Evolutionary conservation across 2,113 vertebrate species (phyloP).

Genomic region (Tiliqua scincoides): DNA sequence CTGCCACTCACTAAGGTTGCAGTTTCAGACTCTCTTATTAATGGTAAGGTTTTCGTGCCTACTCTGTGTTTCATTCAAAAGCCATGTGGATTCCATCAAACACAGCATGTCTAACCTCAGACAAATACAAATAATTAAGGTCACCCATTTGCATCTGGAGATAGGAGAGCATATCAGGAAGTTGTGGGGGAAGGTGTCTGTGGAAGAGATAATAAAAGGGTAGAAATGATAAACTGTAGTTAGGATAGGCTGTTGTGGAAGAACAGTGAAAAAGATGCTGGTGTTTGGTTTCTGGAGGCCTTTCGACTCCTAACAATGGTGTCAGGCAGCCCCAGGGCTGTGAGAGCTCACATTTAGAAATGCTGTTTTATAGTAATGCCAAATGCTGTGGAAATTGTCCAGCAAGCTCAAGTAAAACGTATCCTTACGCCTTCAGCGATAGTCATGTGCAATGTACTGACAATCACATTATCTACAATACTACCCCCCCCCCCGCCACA

Average conservation of each 20-base stretch:
- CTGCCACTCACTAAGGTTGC: background rate
- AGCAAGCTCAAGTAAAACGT: background rate
- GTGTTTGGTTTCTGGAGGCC: too few relatives aligned
- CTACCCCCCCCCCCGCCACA: background rate
- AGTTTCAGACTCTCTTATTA: background rate
- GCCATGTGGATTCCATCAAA: constrained; percentile 21
- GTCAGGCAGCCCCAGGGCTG: too few relatives aligned
- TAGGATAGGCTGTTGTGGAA: background rate
- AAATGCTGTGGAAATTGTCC: background rate
- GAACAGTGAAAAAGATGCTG: background rate
- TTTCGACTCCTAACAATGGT: too few relatives aligned
- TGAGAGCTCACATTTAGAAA: too few relatives aligned
- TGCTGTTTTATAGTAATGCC: too few relatives aligned
- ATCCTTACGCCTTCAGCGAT: background rate
- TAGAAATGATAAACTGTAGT: background rate
- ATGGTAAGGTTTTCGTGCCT: background rate
- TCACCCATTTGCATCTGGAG: constrained; percentile 12
- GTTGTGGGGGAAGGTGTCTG: background rate
- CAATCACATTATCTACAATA: background rate
- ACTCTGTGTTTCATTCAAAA: background rate
- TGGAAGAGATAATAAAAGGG: background rate
- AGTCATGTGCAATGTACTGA: background rate
- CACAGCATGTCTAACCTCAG: background rate
- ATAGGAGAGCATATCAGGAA: constrained; percentile 10
- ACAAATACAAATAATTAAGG: constrained; percentile 16